Base-by-base conservation (phyloP, 2,888 invertebrate genomes). In the Stegana nigrithorax region DNA sequence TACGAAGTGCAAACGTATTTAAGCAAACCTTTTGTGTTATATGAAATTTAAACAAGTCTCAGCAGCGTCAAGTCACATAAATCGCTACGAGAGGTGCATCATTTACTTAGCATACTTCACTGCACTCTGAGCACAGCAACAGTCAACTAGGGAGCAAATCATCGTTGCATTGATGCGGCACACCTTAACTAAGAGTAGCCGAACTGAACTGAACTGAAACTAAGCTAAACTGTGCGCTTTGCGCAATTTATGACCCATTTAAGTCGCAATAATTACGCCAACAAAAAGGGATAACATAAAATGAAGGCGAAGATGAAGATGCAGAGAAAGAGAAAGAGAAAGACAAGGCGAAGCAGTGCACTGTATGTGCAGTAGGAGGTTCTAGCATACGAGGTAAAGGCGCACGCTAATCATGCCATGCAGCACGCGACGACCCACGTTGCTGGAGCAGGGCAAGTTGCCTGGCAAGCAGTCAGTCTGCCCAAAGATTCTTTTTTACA, bases 201-300 rank as follows among this genome's bases (percentile, higher is more conserved):
- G 32, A 32, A 5, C 32, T 32, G 4, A 2, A 32, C 32, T 32
- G 32, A 2, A 5, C 32, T 32, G 4, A 32, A 32, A 2, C n/a
- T n/a, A n/a, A 39, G 39, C 14, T 8, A 12, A 23, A 32, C 55
- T 26, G n/a, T n/a, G 26, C 50, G 50, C 59, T 27, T 32, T 47
- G 61, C 64, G 74, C 75, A 81, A 78, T 82, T 83, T 80, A 78
- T 83, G 77, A 75, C 73, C 76, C 75, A 79, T 82, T 83, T 77
- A 75, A 78, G 77, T 76, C 81, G 71, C 67, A 73, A 74, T 83
- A 83, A 83, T 83, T 83, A 81, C 77, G 26, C 23, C 47, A 50
- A 25, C 47, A n/a, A n/a, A 4, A n/a, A 5, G n/a, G n/a, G 14
- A 39, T n/a, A n/a, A n/a, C n/a, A n/a, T n/a, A n/a, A n/a, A n/a